Evolutionary conservation across 1,140 invertebrate genomes (phyloP).

Genomic region (Drosophila quadrilineata): DNA sequence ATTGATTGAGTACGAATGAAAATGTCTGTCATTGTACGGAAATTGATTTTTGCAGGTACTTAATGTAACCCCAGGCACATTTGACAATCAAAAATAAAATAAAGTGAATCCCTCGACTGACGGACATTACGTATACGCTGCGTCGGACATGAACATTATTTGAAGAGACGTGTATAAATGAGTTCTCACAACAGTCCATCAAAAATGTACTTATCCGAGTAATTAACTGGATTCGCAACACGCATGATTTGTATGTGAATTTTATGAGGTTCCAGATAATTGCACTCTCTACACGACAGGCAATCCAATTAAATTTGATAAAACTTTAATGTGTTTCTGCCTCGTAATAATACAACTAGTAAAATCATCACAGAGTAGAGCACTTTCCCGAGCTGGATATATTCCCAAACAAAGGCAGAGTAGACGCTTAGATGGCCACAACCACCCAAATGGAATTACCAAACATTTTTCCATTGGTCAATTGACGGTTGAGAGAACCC

Average conservation of each 20-base stretch:
- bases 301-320: conserved; percentile 64
- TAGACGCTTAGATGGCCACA: conserved; percentile 18
- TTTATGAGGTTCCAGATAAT: conserved; percentile 39
- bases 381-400: neutral
- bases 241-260: conserved; percentile 3
- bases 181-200: conserved; percentile 17
- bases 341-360: conserved; percentile 18
- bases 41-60: conserved; percentile 61
- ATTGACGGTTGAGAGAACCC: conserved; percentile 12
- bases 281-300: conserved; percentile 17
- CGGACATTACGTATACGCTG: conserved; percentile 50
- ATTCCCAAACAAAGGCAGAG: too few species aligned
- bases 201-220: conserved; percentile 9
- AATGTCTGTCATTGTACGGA: conserved; percentile 36
- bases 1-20: conserved; percentile 70
- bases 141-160: conserved; percentile 42
- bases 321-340: conserved; percentile 49
- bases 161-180: conserved; percentile 32
- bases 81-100: conserved; percentile 55
- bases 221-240: conserved; percentile 16
- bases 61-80: conserved; percentile 33
- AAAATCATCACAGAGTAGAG: neutral
- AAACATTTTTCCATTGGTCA: conserved; percentile 16
- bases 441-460: conserved; percentile 42
- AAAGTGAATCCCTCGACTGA: conserved; percentile 37